Base-by-base conservation (phyloP, 2,113 vertebrate species). In the Callocephalon fimbriatum region DNA sequence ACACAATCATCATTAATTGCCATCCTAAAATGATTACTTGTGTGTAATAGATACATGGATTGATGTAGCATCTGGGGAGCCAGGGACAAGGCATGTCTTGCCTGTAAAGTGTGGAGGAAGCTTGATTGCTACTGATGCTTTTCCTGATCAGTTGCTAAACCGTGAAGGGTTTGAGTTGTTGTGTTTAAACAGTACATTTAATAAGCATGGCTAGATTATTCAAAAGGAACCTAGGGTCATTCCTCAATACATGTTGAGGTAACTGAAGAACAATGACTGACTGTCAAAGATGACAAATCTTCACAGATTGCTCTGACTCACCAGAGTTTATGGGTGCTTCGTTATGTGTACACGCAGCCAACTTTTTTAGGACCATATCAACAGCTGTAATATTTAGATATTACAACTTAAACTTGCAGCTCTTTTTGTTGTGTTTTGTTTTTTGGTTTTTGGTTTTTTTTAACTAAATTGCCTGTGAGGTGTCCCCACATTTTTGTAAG, bases 1-100 rank as follows among this genome's bases (percentile, higher is more conserved):
- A 56, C 42, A 29, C 92, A 94, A 70, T 92, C 86, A 94, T 86
- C 95, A 51, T 90, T 93, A 96, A 88, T 84, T 96, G 88, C 54
- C 26, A 7, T 76, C 25, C 72, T 86, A n/a, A 95, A 92, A 66
- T 80, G 90, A 81, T 86, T 94, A 45, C 75, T 71, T 67, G 51
- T 90, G 65, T 4, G 1, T 88, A 92, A 84, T 59, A 88, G 88
- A 38, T 79, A 38, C 0, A 16, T 31, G 45, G 63, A 86, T 91
- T 82, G 88, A 85, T 94, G 71, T 7, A 26, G 53, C 19, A 21
- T 76, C 81, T 51, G 53, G 66, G 38, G 76, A 96, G 68, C 53
- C 51, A 32, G 50, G 38, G 68, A 31, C 58, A 47, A 90, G 35
- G 32, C 71, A 50, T 35, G 54, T 42, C 63, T 77, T 86, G 59